A percentile compares a stretch with the other conserved stretches of the same genome.
phyloP scores from a whole-genome alignment of 2,113 vertebrate genomes.

The Glaucomys volans region DNA sequence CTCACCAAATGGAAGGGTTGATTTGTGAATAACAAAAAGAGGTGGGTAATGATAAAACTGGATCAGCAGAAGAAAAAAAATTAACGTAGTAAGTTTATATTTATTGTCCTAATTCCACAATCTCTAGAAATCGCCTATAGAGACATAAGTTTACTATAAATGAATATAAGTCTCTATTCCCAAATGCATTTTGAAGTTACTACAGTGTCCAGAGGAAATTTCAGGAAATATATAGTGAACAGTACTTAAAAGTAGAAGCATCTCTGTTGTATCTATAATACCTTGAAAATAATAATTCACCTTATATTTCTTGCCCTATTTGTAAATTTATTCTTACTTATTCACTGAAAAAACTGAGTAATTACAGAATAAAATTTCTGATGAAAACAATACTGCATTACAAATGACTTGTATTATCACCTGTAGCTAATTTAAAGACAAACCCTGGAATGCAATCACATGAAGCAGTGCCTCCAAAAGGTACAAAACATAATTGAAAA shows the following conservation, averaged over 20 bases:
- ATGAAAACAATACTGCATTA: neutral
- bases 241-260: neutral
- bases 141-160: neutral
- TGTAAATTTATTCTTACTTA: neutral
- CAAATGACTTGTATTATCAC: neutral
- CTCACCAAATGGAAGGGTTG: neutral
- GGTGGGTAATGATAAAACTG: neutral
- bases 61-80: neutral
- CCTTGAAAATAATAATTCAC: constrained; percentile 22
- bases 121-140: neutral
- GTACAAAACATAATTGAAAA: neutral
- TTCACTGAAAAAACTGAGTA: neutral
- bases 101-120: neutral
- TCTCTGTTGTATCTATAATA: neutral
- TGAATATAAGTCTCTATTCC: neutral
- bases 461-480: neutral
- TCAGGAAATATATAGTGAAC: neutral
- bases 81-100: neutral
- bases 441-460: neutral
- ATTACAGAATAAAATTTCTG: constrained; percentile 3
- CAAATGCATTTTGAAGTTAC: constrained; percentile 23
- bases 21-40: neutral
- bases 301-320: neutral
- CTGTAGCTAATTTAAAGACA: neutral
- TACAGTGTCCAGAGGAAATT: neutral